These are phyloP conservation scores for Eclectus roratus DNA, from an alignment of 2,113 vertebrate genomes.

Conservation along the genomic window DNA sequence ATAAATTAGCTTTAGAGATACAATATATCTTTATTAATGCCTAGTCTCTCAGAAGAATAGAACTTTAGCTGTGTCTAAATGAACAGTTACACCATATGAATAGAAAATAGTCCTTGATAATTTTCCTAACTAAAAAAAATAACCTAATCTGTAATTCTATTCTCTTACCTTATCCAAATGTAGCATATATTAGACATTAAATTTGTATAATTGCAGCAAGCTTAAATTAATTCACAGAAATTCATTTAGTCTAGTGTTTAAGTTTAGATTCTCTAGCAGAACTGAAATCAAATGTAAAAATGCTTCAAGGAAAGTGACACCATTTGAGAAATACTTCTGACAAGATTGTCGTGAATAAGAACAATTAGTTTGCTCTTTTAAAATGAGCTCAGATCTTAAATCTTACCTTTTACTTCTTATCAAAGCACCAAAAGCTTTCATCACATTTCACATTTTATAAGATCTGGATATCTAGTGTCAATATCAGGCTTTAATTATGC, in stretches of 20 bases:
- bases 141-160: background rate
- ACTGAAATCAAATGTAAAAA: background rate
- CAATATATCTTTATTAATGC: background rate
- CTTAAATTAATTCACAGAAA: slow-evolving; percentile 21
- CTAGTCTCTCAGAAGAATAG: background rate
- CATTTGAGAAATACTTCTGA: background rate
- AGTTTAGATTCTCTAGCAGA: background rate
- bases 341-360: background rate
- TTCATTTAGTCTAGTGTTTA: background rate
- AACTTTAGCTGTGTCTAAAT: background rate
- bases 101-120: background rate
- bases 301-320: background rate
- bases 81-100: background rate
- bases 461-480: background rate
- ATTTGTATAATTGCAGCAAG: background rate
- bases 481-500: background rate
- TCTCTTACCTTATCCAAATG: background rate
- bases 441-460: background rate
- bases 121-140: background rate
- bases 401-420: background rate
- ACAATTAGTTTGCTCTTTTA: background rate
- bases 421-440: background rate
- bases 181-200: background rate
- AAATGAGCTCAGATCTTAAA: background rate
- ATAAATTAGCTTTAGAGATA: background rate